Base-by-base conservation (phyloP, 1,140 invertebrate genomes). In the Amphibalanus amphitrite region DNA sequence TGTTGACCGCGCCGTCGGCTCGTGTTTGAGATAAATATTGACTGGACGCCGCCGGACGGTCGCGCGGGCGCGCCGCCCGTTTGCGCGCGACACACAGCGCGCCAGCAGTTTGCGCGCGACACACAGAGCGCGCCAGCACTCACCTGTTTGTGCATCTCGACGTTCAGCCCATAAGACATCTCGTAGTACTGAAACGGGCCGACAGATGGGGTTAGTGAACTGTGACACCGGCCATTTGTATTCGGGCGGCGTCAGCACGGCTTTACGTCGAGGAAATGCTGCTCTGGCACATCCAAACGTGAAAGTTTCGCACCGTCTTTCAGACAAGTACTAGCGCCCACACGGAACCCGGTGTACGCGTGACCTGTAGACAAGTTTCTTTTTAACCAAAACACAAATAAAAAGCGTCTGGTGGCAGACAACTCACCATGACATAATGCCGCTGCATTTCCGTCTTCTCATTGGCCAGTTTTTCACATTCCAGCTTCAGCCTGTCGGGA, bases 111-210 rank as follows among this genome's bases (percentile, higher is more conserved):
- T 59, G 47, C 47, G 23, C 47, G 47, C 23, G 47, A 20, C 47
- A 23, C 47, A 59, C 13, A 13, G n/a, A n/a, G n/a, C n/a, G n/a
- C n/a, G n/a, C n/a, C n/a, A n/a, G 47, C 30, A 75, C 86, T 87
- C 86, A 95, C 92, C 90, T 97, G 97, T 88, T 98, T 98, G 83
- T 98, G 95, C 93, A 98, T 97, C 87, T 99, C 97, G 77, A 98
- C 94, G 83, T 98, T 98, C 79, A 98, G 87, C 75, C 95, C 95
- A 84, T 97, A 98, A 30, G 95, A 97, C 94, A 98, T 98, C 86
- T 98, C 96, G 86, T 98, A 98, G 84, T 98, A 98, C 95, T 97
- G 88, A 59, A 59, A 59, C 47, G 47, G 47, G 47, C 47, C 47
- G 47, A 59, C 13, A 59, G 47, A 20, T 59, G 47, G 47, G 47